Evolutionary conservation across 2,888 invertebrate species (phyloP), one percentile per base, ranked within the genome.

Genomic region (Trissolcus brochymenae): DNA sequence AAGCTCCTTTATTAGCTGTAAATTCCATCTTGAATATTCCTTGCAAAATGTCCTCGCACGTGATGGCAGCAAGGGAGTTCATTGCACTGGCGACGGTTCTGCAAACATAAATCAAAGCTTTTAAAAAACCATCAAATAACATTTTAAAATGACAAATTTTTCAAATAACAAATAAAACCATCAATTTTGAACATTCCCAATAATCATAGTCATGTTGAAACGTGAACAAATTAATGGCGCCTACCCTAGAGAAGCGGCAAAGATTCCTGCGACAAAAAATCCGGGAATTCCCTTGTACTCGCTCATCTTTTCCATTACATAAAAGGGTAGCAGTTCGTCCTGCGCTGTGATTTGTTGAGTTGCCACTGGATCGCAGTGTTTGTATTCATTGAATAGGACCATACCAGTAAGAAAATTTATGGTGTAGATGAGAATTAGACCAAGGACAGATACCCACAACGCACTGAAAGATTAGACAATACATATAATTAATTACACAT

Each of bases 1-100:
- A 89, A 0, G 97, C 96, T 29, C 96, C 96, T 86, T 93, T 94
- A 16, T 92, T 90, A 66, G 95, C 94, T 0, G 94, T 92, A 79
- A 97, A 89, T 74, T 93, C 92, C 43, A 94, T 92, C 41, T 93
- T 93, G 64, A 94, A 91, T 4, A 94, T 91, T 14, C 94, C 94
- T 29, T 92, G 92, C 0, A 97, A 91, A 68, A 98, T 91, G 89
- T 98, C 98, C 89, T 97, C 95, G 84, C 96, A 93, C 0, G 96
- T 94, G 29, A 98, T 95, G 1, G 98, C 98, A 0, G 98, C 94
- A 78, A 98, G 90, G 0, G 98, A 97, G 86, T 98, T 98, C 68
- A 98, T 89, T 0, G 98, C 98, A n/a, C 97, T 95, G 0, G 98
- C 98, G 4, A 98, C 96, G 6, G 98, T 98, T 83, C 98, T 98